These are phyloP conservation scores for Chionoecetes opilio DNA, from an alignment of 1,140 invertebrate genomes.

Conservation along the genomic window DNA sequence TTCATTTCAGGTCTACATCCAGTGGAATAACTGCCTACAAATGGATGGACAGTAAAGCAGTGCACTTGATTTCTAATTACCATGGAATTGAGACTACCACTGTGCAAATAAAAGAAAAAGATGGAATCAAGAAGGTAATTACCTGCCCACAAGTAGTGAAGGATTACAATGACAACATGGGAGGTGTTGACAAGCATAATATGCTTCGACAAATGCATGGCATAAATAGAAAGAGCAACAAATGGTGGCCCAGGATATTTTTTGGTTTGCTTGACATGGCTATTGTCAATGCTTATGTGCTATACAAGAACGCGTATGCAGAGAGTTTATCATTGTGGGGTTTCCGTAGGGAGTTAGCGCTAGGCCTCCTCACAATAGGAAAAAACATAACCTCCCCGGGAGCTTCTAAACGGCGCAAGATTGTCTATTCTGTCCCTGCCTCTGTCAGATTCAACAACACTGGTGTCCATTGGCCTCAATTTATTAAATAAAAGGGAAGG, in stretches of 20 bases:
- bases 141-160: conserved; percentile 82
- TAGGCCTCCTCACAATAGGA: conserved; percentile 44
- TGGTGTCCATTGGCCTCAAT: conserved; percentile 83
- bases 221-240: conserved; percentile 82
- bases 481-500: conserved; percentile 82
- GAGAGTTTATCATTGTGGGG: background rate
- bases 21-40: conserved; percentile 73
- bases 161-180: conserved; percentile 83
- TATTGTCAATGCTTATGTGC: conserved; percentile 82
- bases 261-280: conserved; percentile 82
- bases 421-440: conserved; percentile 16
- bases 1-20: conserved; percentile 74
- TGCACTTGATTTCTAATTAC: conserved; percentile 70
- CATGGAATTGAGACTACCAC: conserved; percentile 66
- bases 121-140: conserved; percentile 78
- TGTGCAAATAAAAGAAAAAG: conserved; percentile 74
- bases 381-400: background rate
- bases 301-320: conserved; percentile 77
- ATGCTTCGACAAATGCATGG: conserved; percentile 82
- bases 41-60: conserved; percentile 74
- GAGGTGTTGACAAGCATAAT: conserved; percentile 83
- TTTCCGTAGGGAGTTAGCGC: conserved; percentile 49
- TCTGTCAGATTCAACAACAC: conserved; percentile 82
- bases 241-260: conserved; percentile 84
- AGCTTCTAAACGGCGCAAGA: conserved; percentile 42